Percentiles rank a stretch among this genome's conserved stretches.
These are phyloP conservation scores for Drosophila rufa DNA, from an alignment of 1,140 invertebrate species.

Conservation along the genomic window DNA sequence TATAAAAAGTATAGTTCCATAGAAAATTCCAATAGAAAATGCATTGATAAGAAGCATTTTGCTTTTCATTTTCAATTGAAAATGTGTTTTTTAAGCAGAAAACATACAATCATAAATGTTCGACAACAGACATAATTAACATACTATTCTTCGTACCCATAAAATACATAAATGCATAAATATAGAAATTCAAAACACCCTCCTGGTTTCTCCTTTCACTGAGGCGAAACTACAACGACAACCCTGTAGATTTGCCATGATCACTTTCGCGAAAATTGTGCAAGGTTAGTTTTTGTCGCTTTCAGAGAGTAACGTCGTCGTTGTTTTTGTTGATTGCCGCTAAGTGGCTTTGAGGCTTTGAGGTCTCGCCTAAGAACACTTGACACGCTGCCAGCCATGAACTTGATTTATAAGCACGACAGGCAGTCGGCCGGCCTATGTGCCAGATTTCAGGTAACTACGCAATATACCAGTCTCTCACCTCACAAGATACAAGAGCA, in stretches of 20 bases:
- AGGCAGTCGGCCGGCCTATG: slow-evolving; percentile 16
- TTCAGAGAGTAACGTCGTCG: slow-evolving; percentile 14
- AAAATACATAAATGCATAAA: no score
- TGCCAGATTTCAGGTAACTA: slow-evolving; percentile 24
- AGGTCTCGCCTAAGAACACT: slow-evolving; percentile 67
- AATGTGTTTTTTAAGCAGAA: background rate
- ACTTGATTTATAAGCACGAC: slow-evolving; percentile 78
- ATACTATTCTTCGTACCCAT: no score
- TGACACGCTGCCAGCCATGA: slow-evolving; percentile 75
- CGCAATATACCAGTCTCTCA: slow-evolving; percentile 79
- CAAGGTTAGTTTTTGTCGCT: slow-evolving; percentile 71
- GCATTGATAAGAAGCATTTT: background rate
- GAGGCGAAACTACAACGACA: background rate
- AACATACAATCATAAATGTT: no score
- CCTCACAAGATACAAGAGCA: slow-evolving; percentile 88
- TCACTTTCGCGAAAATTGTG: slow-evolving; percentile 59
- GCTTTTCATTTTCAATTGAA: background rate
- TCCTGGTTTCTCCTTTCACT: slow-evolving; percentile 13
- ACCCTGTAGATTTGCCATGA: slow-evolving; percentile 32
- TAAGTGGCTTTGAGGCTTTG: slow-evolving; percentile 51
- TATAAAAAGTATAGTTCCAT: no score
- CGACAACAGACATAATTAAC: no score
- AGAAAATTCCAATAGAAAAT: no score
- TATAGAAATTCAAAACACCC: no score
- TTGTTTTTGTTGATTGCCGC: slow-evolving; percentile 25